Evolutionary conservation across 1,140 invertebrate species (phyloP).

Genomic region (Bombus ignitus): DNA sequence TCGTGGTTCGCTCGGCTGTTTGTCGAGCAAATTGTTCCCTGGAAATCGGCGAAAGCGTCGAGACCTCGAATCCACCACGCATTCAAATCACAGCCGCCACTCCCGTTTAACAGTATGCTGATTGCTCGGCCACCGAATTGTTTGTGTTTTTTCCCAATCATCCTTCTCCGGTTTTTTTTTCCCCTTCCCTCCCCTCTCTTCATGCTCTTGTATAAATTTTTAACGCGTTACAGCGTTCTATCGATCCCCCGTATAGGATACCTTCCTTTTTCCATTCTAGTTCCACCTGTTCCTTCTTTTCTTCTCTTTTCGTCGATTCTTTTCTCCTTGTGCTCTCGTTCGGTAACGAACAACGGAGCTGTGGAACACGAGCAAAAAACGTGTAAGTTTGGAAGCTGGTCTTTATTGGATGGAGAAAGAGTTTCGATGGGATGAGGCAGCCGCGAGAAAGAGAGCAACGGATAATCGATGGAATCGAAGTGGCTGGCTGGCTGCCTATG

Average conservation of each 20-base stretch:
- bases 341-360: constrained; percentile 1
- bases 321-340: no score
- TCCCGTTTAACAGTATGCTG: constrained; percentile 9
- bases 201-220: not conserved
- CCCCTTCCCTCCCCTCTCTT: no score
- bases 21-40: constrained; percentile 5
- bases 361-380: not conserved
- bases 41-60: not conserved
- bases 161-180: not conserved
- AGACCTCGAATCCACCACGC: not conserved
- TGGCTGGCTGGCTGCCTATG: not conserved
- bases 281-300: not conserved
- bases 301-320: not conserved
- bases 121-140: not conserved
- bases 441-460: not conserved
- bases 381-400: constrained; percentile 9
- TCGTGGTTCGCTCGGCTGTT: not conserved
- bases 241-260: not conserved
- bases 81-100: not conserved
- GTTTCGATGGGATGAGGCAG: not conserved
- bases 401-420: not conserved
- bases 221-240: not conserved
- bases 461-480: not conserved
- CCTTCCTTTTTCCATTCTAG: not conserved
- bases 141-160: constrained; percentile 7